Evolutionary conservation across 2,797 vertebrate species (phyloP).

Genomic region (Tarsius wallacei): DNA sequence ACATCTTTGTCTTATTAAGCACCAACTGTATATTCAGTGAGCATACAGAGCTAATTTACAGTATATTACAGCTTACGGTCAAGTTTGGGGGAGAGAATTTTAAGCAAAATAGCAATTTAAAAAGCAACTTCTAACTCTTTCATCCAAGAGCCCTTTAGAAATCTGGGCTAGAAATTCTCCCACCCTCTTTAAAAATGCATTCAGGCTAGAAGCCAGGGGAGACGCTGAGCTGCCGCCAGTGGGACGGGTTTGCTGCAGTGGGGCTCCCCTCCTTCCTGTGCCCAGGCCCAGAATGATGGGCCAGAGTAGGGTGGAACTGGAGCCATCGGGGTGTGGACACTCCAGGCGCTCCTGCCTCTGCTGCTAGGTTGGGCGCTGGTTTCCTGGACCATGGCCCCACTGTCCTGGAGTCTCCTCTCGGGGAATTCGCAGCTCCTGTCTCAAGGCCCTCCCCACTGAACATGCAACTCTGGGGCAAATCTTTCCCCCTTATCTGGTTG

Average conservation of each 20-base stretch:
- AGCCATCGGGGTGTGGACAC: neutral
- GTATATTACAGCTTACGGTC: neutral
- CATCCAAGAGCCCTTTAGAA: conserved; percentile 2
- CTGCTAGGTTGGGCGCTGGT: neutral
- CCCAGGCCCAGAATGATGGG: neutral
- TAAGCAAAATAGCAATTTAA: neutral
- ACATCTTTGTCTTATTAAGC: fast-evolving
- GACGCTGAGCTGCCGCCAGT: neutral
- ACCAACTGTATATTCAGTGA: fast-evolving
- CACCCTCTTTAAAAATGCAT: conserved; percentile 67
- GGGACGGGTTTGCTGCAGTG: neutral
- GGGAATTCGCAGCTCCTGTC: neutral
- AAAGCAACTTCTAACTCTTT: conserved; percentile 20
- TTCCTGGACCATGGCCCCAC: neutral
- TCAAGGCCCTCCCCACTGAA: fast-evolving
- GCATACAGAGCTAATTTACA: neutral
- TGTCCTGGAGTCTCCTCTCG: neutral
- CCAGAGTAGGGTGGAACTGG: neutral
- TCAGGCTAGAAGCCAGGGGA: conserved; percentile 38
- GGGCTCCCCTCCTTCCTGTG: fast-evolving
- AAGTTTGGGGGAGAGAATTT: neutral
- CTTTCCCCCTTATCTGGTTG: neutral
- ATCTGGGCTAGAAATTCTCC: conserved; percentile 65
- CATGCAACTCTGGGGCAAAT: fast-evolving
- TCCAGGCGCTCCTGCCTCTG: neutral